Percentiles rank a stretch among this genome's conserved stretches.
Conservation (phyloP, 64 coral and sea anemone genomes). For the Dendronephthya gigantea region DNA sequence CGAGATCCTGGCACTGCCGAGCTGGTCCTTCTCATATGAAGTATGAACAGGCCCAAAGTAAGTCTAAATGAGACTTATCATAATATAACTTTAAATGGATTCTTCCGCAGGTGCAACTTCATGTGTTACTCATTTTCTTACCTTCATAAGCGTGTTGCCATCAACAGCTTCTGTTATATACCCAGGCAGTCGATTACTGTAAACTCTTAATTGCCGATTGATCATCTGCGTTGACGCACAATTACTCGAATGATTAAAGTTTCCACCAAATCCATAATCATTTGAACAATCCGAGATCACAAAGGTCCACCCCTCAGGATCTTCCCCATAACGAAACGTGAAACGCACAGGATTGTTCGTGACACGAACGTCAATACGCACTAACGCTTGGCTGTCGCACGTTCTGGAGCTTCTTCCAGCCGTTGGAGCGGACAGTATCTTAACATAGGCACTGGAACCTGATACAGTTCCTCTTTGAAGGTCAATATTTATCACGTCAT, state of each 20-base stretch:
- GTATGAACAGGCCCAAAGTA: too few species aligned
- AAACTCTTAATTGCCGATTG: conserved; percentile 50
- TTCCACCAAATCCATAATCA: conserved; percentile 52
- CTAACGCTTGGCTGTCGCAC: conserved; percentile 47
- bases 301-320: conserved; percentile 45
- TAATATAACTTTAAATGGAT: too few species aligned
- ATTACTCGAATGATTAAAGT: conserved; percentile 41
- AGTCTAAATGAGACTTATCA: too few species aligned
- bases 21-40: too few species aligned
- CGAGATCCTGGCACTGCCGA: too few species aligned
- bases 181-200: conserved; percentile 39
- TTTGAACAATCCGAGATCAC: conserved; percentile 33
- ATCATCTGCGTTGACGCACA: conserved; percentile 44
- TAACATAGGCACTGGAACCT: neutral
- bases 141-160: conserved; percentile 41
- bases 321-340: conserved; percentile 41
- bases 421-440: neutral
- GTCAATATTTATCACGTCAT: neutral
- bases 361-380: conserved; percentile 39
- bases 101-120: too few species aligned
- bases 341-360: conserved; percentile 36
- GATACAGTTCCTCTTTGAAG: neutral
- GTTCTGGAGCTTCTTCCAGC: neutral
- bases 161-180: conserved; percentile 15
- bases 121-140: too few species aligned